Percentiles rank a stretch among this genome's conserved stretches.
Conservation (phyloP, 1,140 invertebrate species). For the Aphelinus atriplicis region DNA sequence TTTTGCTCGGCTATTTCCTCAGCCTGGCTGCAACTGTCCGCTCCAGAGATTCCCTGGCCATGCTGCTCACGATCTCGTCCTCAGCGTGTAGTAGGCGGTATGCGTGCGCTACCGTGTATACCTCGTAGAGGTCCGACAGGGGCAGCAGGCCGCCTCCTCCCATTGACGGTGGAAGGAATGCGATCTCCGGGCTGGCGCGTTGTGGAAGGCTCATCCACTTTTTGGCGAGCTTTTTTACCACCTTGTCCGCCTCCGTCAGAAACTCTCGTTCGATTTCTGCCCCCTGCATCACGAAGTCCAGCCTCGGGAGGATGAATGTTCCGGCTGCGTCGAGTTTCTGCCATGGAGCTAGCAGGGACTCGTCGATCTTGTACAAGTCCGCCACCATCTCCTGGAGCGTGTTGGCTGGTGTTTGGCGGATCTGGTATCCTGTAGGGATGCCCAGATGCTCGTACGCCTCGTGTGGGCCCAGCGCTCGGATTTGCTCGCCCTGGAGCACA, state of each 20-base stretch:
- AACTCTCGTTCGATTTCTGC: slow-evolving; percentile 40
- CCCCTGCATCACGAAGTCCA: slow-evolving; percentile 52
- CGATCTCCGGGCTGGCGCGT: slow-evolving; percentile 46
- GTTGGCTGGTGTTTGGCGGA: slow-evolving; percentile 42
- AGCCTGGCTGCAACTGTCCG: slow-evolving; percentile 15
- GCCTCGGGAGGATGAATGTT: slow-evolving; percentile 52
- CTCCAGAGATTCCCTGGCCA: slow-evolving; percentile 42
- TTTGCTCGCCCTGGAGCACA: slow-evolving; percentile 13
- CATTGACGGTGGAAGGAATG: slow-evolving; percentile 40
- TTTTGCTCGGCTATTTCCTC: slow-evolving; percentile 15
- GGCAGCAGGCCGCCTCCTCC: slow-evolving; percentile 47
- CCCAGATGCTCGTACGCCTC: slow-evolving; percentile 50
- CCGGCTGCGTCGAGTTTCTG: slow-evolving; percentile 56
- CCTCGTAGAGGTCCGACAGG: slow-evolving; percentile 42
- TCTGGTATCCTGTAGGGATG: slow-evolving; percentile 46
- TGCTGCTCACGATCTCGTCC: slow-evolving; percentile 35
- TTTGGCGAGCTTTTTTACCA: slow-evolving; percentile 45
- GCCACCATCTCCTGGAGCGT: too few relatives aligned
- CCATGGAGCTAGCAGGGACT: slow-evolving; percentile 55
- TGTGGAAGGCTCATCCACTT: slow-evolving; percentile 50
- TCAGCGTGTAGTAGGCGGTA: slow-evolving; percentile 46
- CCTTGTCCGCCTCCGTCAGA: slow-evolving; percentile 40
- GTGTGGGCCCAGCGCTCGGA: slow-evolving; percentile 34
- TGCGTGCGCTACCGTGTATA: slow-evolving; percentile 45
- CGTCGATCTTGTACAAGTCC: slow-evolving; percentile 45